A percentile compares a stretch with the other conserved stretches of the same genome.
These are phyloP conservation scores for Aphelinus certus DNA, from an alignment of 1,140 invertebrate species.

Conservation along the genomic window DNA sequence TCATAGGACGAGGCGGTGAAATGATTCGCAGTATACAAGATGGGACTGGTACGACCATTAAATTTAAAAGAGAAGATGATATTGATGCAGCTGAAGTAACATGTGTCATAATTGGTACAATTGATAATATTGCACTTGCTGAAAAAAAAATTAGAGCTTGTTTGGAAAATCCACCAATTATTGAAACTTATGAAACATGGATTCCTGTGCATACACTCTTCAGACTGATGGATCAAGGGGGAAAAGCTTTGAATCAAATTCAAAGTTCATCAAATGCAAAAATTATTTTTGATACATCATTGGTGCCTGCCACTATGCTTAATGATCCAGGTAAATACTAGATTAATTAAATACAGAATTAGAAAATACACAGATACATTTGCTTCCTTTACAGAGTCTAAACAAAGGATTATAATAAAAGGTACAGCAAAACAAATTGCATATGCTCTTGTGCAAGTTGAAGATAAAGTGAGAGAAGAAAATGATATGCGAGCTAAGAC, in stretches of 20 bases:
- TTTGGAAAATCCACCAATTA: conserved; percentile 73
- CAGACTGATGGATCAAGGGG: conserved; percentile 76
- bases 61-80: conserved; percentile 69
- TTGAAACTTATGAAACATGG: conserved; percentile 71
- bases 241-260: conserved; percentile 77
- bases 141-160: conserved; percentile 77
- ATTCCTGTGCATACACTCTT: conserved; percentile 74
- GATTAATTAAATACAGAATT: not conserved
- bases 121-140: conserved; percentile 72
- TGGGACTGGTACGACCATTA: conserved; percentile 75
- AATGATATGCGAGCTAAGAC: conserved; percentile 59
- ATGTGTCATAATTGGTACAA: conserved; percentile 74
- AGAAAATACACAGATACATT: not conserved
- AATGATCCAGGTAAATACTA: conserved; percentile 40
- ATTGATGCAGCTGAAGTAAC: conserved; percentile 54
- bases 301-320: not conserved
- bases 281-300: conserved; percentile 63
- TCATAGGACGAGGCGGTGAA: conserved; percentile 74
- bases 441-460: conserved; percentile 69
- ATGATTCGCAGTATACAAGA: conserved; percentile 78
- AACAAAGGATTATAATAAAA: conserved; percentile 67
- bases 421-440: conserved; percentile 71
- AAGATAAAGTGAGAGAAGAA: conserved; percentile 67
- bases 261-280: conserved; percentile 72
- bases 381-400: conserved; percentile 53